Evolutionary conservation across 1,140 invertebrate species (phyloP), one percentile per base, ranked within the genome.

Genomic region (Diorhabda sublineata): DNA sequence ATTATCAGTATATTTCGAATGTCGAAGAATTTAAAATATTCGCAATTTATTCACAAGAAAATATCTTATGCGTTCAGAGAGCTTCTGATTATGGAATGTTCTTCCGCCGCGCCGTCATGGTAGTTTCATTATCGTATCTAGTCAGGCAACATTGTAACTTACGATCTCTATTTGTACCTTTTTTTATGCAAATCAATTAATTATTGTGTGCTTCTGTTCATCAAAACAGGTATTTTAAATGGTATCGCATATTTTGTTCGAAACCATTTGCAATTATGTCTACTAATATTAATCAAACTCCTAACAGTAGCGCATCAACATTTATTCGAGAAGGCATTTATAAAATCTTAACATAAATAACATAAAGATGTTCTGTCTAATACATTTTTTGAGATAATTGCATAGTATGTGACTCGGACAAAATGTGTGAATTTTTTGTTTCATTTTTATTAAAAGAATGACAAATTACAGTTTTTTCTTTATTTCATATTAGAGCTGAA

Each of bases 151-250:
- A 42, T 61, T 42, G 8, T 42, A 61, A 61, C 26, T 61, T 61
- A 43, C 41, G 41, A 42, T 45, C 47, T 65, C 64, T 45, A 56
- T 45, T 42, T 65, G 42, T 56, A 65, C 64, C 52, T 65, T 65
- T 65, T 65, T 58, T 43, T 47, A 65, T 65, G 52, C 43, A 44
- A 65, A 65, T 65, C 64, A 65, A 65, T 56, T 65, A 65, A 65
- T 65, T 65, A 65, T 65, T 56, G 26, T 43, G 11, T 65, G 52
- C 64, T 65, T 65, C 64, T 65, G 64, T 65, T 65, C 64, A 65
- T 65, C 64, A 45, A 58, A 65, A 65, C 64, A 65, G 64, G 64
- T 65, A 65, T 65, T 65, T 58, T 65, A 65, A 65, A 65, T 65
- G 41, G 64, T 65, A 65, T 65, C 64, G 64, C 64, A 65, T 65